These are phyloP conservation scores for Ochlodes sylvanus DNA, from an alignment of 2,888 invertebrate species.

Conservation along the genomic window DNA sequence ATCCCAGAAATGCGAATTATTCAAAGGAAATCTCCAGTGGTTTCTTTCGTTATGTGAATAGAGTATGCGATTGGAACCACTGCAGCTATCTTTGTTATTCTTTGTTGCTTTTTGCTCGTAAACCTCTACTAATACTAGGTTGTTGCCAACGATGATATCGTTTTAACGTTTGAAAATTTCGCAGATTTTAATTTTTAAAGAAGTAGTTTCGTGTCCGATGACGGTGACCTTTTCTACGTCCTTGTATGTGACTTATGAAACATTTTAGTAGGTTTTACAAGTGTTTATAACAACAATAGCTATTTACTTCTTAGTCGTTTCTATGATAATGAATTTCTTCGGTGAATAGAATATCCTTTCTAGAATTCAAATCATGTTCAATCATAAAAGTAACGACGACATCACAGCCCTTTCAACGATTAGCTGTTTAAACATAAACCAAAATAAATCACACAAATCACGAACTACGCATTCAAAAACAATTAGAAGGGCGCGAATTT, in stretches of 20 bases:
- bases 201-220: no score
- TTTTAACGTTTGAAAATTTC: no score
- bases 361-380: not conserved
- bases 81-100: conserved; percentile 25
- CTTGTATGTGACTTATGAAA: no score
- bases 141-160: not conserved
- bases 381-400: not conserved
- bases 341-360: not conserved
- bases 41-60: conserved; percentile 76
- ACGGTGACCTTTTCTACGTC: no score
- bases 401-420: conserved; percentile 14
- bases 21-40: conserved; percentile 79
- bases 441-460: conserved; percentile 73
- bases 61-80: conserved; percentile 48
- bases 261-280: no score
- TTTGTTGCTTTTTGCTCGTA: conserved; percentile 11
- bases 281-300: no score
- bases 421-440: conserved; percentile 31
- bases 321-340: no score
- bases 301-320: no score
- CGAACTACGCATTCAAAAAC: conserved; percentile 82
- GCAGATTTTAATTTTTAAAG: no score
- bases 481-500: conserved; percentile 81
- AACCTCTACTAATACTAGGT: not conserved
- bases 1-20: conserved; percentile 80